Percentiles rank a stretch among this genome's conserved stretches.
These are phyloP conservation scores for Scatophagus argus DNA, from an alignment of 2,113 vertebrate species.

Conservation along the genomic window DNA sequence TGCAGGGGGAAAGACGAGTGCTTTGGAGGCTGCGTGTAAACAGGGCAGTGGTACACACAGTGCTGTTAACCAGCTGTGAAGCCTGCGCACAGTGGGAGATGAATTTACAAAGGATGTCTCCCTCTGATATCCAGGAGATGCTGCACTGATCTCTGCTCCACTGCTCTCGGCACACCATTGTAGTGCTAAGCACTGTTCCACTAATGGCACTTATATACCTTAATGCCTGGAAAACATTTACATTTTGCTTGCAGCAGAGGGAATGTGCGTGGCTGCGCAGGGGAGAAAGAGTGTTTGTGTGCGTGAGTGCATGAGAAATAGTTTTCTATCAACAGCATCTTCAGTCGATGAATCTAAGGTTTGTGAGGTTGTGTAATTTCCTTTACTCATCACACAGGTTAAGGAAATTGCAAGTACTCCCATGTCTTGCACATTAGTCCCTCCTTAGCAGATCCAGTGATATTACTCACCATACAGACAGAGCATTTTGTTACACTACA, in stretches of 20 bases:
- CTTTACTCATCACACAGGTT: constrained; percentile 67
- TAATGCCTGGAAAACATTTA: constrained; percentile 78
- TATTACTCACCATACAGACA: constrained; percentile 68
- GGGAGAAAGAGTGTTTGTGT: constrained; percentile 5
- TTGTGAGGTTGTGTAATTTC: constrained; percentile 69
- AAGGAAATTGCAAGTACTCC: constrained; percentile 68
- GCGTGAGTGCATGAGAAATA: neutral
- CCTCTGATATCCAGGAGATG: constrained; percentile 82
- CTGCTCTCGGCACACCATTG: constrained; percentile 81
- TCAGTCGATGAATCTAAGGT: constrained; percentile 49
- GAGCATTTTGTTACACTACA: constrained; percentile 62
- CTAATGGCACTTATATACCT: constrained; percentile 79
- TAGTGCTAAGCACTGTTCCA: constrained; percentile 80
- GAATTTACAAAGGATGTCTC: constrained; percentile 85
- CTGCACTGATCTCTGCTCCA: constrained; percentile 81
- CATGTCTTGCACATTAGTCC: constrained; percentile 62
- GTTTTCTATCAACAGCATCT: constrained; percentile 58
- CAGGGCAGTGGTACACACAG: constrained; percentile 81
- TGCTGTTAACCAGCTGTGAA: constrained; percentile 86
- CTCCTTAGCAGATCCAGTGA: constrained; percentile 53
- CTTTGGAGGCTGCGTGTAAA: constrained; percentile 81
- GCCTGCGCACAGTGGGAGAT: constrained; percentile 83
- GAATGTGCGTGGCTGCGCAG: constrained; percentile 42
- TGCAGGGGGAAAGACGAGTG: constrained; percentile 56
- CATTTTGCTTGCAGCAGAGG: constrained; percentile 70